Percentiles rank a stretch among this genome's conserved stretches.
Conservation (phyloP, 1,140 invertebrate species). For the Trachymyrmex septentrionalis region DNA sequence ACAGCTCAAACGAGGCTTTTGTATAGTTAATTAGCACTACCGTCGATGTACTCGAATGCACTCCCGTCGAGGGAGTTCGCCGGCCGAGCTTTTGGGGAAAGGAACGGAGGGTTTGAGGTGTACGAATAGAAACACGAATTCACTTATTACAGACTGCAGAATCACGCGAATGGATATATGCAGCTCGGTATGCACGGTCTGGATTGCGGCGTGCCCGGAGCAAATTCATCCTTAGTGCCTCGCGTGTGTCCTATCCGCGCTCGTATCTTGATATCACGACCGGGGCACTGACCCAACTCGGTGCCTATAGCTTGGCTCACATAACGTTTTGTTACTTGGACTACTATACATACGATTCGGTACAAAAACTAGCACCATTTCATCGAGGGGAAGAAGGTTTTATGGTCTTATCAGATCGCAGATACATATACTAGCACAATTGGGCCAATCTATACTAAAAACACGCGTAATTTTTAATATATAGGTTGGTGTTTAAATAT, state of each 20-base stretch:
- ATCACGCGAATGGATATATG: constrained; percentile 69
- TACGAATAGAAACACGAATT: constrained; percentile 63
- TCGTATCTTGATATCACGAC: constrained; percentile 66
- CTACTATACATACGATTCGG: neutral
- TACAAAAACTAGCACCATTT: constrained; percentile 19
- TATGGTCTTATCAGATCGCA: constrained; percentile 2
- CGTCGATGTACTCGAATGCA: constrained; percentile 5
- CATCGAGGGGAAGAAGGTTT: neutral
- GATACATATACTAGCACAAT: neutral
- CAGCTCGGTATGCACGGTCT: constrained; percentile 51
- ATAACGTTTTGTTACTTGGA: constrained; percentile 25
- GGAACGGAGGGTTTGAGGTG: neutral
- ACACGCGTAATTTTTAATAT: neutral
- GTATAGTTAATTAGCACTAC: neutral
- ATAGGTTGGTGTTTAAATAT: no score
- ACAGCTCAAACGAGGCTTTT: neutral
- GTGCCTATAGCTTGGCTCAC: constrained; percentile 31
- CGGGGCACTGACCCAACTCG: constrained; percentile 63
- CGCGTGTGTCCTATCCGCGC: constrained; percentile 69
- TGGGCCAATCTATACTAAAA: neutral
- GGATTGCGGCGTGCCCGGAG: constrained; percentile 39
- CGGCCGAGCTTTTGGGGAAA: constrained; percentile 35
- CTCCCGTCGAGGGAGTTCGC: constrained; percentile 39
- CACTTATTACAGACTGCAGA: constrained; percentile 65
- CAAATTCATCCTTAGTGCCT: constrained; percentile 71